Evolutionary conservation across 2,888 invertebrate species (phyloP), one percentile per base, ranked within the genome.

Genomic region (Trachelus tabidus): DNA sequence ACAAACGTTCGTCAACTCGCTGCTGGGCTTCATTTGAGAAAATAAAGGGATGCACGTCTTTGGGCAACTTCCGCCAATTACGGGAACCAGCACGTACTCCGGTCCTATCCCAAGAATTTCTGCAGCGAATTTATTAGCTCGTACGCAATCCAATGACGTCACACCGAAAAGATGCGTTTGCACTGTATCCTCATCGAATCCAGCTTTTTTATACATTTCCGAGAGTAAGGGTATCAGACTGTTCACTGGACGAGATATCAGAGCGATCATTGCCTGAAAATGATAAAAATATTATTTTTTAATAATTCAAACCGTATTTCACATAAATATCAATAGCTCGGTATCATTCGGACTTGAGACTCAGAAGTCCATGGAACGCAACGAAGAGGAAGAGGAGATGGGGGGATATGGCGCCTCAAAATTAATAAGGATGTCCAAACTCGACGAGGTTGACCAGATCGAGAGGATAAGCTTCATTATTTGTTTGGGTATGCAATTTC

Each of bases 51-150:
- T 93, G 81, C 95, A 94, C 1, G 96, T 96, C 81, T 94, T 93
- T 23, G 94, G 94, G 33, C 95, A 94, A 90, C 96, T 95, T 0
- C 97, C 97, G 56, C 97, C 97, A 76, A 95, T 92, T 0, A 97
- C 95, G 0, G 97, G 97, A 12, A 96, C 94, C 82, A 92, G 91
- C 15, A 96, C 95, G 81, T 93, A 92, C 81, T 93, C 92, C 0
- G 96, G 95, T 83, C 94, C 93, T 69, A 95, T 83, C 1, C 94
- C 93, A 89, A 94, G 91, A 30, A 94, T 93, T 81, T 94, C 93
- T 2, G 96, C 95, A 69, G 95, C 95, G 86, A 97, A 94, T n/a
- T 95, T 94, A 88, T 96, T 96, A 0, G 97, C 95, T 85, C 96
- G 93, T 34, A 97, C 94, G 37, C 94, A 92, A 90, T 97, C 95